A percentile compares a stretch with the other conserved stretches of the same genome.
Conservation (phyloP, 2,888 invertebrate genomes). For the Alviniconcha strummeri region DNA sequence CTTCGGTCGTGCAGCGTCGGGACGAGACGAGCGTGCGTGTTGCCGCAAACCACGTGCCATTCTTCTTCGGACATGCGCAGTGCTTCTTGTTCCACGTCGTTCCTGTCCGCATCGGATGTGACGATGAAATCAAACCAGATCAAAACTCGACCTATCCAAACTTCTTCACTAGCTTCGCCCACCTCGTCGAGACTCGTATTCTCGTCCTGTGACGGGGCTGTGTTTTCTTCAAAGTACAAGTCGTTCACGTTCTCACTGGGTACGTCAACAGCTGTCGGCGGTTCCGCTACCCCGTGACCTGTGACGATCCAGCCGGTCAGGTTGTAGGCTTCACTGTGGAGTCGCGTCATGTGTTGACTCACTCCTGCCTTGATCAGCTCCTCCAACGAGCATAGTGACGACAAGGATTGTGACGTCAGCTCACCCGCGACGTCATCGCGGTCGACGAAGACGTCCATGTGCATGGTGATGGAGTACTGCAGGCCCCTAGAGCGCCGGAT, state of each 20-base stretch:
- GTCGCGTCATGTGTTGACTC: background rate
- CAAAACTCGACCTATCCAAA: conserved; percentile 7
- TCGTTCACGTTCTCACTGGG: background rate
- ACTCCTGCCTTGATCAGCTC: conserved; percentile 11
- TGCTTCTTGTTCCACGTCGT: conserved; percentile 19
- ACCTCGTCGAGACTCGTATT: background rate
- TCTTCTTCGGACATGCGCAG: conserved; percentile 17
- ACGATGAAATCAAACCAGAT: conserved; percentile 26
- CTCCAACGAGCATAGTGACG: conserved; percentile 16
- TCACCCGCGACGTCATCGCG: background rate
- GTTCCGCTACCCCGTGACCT: too few species aligned
- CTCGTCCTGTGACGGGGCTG: background rate
- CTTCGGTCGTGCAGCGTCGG: background rate
- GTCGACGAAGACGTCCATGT: conserved; percentile 13
- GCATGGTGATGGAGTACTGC: conserved; percentile 9
- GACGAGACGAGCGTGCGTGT: background rate
- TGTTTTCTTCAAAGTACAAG: background rate
- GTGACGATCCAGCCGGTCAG: conserved; percentile 5
- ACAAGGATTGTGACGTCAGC: background rate
- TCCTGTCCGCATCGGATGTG: background rate
- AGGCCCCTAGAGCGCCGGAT: conserved; percentile 13
- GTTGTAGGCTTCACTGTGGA: conserved; percentile 18
- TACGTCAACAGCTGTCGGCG: background rate
- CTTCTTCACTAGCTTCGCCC: background rate
- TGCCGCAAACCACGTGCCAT: conserved; percentile 17